phyloP scores from a whole-genome alignment of 2,113 vertebrate species.

The Anguilla rostrata region DNA sequence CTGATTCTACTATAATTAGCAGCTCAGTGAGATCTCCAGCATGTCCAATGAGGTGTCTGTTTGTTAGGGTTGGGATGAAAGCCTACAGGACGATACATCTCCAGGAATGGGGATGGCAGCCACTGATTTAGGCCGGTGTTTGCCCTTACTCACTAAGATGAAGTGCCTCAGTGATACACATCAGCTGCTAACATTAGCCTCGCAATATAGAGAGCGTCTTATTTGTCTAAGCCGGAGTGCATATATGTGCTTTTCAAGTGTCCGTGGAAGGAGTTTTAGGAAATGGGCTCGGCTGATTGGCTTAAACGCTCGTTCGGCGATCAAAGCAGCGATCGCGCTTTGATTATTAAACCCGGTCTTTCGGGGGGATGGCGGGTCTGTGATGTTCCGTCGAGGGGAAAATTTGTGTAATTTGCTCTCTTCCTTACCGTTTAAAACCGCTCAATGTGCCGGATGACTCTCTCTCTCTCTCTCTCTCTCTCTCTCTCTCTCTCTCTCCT shows the following conservation, averaged over 20 bases:
- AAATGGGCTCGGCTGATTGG: background rate
- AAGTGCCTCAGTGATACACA: background rate
- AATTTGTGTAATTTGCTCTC: background rate
- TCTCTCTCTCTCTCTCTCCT: background rate
- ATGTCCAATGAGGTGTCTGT: too few species aligned
- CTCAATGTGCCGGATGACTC: background rate
- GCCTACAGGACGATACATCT: too few species aligned
- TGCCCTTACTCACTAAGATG: background rate
- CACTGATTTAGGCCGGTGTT: background rate
- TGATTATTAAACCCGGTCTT: background rate
- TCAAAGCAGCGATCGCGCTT: background rate
- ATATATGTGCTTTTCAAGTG: background rate
- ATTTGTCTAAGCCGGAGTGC: background rate
- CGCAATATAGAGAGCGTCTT: background rate
- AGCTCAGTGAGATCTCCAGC: background rate
- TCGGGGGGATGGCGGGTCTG: background rate
- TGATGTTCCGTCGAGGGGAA: background rate
- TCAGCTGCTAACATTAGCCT: background rate
- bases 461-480: background rate
- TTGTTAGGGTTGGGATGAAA: too few species aligned
- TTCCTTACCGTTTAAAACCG: background rate
- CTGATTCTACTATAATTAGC: background rate
- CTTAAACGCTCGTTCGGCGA: background rate
- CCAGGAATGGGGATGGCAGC: background rate
- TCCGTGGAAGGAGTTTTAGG: background rate